These are phyloP conservation scores for Caligus rogercresseyi DNA, from an alignment of 1,140 invertebrate species.

Conservation along the genomic window DNA sequence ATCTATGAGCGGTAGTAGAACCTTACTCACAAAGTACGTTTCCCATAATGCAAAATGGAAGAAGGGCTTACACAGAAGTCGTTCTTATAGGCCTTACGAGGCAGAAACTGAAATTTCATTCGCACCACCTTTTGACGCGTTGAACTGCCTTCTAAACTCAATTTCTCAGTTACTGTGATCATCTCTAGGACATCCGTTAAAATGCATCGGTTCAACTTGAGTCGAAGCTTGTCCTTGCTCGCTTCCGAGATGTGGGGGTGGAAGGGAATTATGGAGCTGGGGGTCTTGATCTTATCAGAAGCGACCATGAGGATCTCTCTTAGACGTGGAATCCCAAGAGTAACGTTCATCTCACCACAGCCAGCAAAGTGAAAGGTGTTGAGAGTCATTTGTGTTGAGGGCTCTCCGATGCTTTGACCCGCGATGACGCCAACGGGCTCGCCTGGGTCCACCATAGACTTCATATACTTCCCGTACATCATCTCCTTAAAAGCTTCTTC, in stretches of 20 bases:
- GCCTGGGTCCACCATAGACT: constrained; percentile 60
- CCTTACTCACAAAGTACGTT: constrained; percentile 29
- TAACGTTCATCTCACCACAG: constrained; percentile 98
- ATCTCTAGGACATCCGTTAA: constrained; percentile 57
- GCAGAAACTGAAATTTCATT: constrained; percentile 48
- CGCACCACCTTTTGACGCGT: constrained; percentile 10
- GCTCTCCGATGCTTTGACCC: constrained; percentile 74
- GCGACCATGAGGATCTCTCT: constrained; percentile 89
- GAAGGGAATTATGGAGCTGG: constrained; percentile 84
- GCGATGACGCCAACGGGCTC: constrained; percentile 72
- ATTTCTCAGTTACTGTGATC: constrained; percentile 39
- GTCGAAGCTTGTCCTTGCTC: constrained; percentile 44
- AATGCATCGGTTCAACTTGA: constrained; percentile 52
- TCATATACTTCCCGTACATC: constrained; percentile 55
- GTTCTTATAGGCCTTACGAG: constrained; percentile 46
- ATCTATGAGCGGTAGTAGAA: constrained; percentile 26
- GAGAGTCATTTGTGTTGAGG: constrained; percentile 98
- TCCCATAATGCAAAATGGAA: constrained; percentile 37
- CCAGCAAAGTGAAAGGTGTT: constrained; percentile 99
- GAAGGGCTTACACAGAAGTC: constrained; percentile 48
- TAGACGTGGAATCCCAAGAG: constrained; percentile 47
- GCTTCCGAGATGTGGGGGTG: constrained; percentile 28
- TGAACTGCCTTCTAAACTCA: background rate
- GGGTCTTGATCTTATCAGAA: constrained; percentile 77
- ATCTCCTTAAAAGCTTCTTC: constrained; percentile 41